Base-by-base conservation (phyloP, 2,888 invertebrate genomes). In the Alsophila aescularia region DNA sequence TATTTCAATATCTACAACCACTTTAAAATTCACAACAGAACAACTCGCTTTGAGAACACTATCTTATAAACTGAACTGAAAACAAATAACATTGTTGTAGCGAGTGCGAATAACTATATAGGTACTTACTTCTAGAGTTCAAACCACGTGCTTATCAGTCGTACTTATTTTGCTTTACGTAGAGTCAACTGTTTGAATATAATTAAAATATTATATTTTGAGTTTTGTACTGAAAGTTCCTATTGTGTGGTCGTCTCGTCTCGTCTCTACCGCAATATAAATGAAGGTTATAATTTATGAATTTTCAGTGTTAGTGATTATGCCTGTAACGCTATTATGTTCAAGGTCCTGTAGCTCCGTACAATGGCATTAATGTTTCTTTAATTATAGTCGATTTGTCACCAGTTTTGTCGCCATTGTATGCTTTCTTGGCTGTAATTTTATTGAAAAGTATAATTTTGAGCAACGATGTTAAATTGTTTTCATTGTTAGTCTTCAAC, bases 11-110 rank as follows among this genome's bases (percentile, higher is more conserved):
- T 60, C 49, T 63, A 64, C 66, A 47, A 50, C 48, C 40, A 52
- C 42, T 54, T 62, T 68, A 70, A 71, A 67, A 72, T 67, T 60
- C 64, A 73, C 71, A 68, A 73, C 73, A 72, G 75, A 68, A 76
- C 85, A 67, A 76, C 85, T 80, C 75, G 74, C 83, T 72, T 73
- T 72, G 69, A 69, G 75, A 78, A 75, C 85, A 80, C 74, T 83
- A 79, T 83, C 81, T 81, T 77, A 70, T 74, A 78, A 70, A 87
- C 89, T 87, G 88, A 86, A 85, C 77, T 80, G 68, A 77, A 80
- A 82, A 85, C 78, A 80, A 79, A 74, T 72, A 73, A 24, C 27
- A 37, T n/a, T n/a, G 44, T 27, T 24, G 34, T 44, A 71, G 79
- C 79, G 72, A 74, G 69, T 73, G 49, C 50, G 40, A 70, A 64